phyloP scores from a whole-genome alignment of 2,113 vertebrate genomes.

The Pituophis catenifer region DNA sequence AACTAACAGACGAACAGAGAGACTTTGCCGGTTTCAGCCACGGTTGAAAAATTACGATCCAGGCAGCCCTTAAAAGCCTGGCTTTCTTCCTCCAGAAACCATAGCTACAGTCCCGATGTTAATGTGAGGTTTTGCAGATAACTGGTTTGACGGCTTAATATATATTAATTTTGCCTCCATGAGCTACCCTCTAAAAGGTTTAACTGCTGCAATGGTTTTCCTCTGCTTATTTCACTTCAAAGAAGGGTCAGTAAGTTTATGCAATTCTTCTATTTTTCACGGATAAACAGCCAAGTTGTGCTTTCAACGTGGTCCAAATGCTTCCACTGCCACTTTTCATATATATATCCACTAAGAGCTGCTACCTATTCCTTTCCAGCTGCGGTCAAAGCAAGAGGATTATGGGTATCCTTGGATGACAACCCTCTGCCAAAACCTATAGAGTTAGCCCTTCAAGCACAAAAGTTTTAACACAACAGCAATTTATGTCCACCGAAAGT shows the following conservation, averaged over 20 bases:
- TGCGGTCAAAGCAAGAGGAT: neutral
- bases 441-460: neutral
- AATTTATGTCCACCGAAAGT: neutral
- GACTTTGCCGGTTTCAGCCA: neutral
- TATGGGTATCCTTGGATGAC: neutral
- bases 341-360: neutral
- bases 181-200: constrained; percentile 24
- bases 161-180: neutral
- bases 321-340: neutral
- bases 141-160: neutral
- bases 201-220: neutral
- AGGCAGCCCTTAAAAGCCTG: neutral
- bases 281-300: neutral
- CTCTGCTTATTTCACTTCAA: constrained; percentile 10
- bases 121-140: constrained; percentile 28
- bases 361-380: neutral
- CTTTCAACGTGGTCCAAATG: neutral
- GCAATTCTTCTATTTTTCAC: accelerated
- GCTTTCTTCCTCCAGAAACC: neutral
- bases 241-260: accelerated
- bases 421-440: neutral
- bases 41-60: neutral
- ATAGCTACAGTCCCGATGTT: neutral
- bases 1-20: neutral
- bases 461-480: neutral